Conservation (phyloP, 2,888 invertebrate genomes). For the Trichopria drosophilae region DNA sequence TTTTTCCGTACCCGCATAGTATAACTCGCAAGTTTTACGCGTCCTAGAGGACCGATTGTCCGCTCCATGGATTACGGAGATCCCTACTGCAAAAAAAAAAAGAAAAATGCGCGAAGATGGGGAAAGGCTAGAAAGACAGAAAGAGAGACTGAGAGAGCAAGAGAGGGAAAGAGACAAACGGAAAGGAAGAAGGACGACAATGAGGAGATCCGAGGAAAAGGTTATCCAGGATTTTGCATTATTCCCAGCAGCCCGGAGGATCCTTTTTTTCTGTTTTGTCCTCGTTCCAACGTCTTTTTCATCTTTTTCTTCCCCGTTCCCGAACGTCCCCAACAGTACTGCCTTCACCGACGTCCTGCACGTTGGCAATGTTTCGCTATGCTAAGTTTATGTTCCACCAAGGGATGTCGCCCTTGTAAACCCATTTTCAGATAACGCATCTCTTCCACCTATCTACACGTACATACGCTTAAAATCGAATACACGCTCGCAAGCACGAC, state of each 20-base stretch:
- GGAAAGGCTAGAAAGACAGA: conserved; percentile 30
- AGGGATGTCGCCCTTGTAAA: conserved; percentile 58
- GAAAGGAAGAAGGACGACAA: conserved; percentile 22
- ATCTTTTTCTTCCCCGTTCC: conserved; percentile 7
- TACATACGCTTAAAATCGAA: conserved; percentile 26
- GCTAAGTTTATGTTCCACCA: conserved; percentile 54
- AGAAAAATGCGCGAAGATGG: conserved; percentile 24
- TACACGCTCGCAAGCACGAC: background rate
- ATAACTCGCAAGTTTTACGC: conserved; percentile 41
- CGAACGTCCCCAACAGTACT: conserved; percentile 31
- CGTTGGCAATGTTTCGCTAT: conserved; percentile 41
- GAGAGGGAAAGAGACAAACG: conserved; percentile 5
- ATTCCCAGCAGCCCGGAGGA: conserved; percentile 33
- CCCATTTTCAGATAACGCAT: conserved; percentile 57
- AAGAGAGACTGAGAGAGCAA: conserved; percentile 7
- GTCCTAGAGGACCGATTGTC: conserved; percentile 51
- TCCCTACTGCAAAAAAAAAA: conserved; percentile 20
- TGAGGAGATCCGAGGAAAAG: conserved; percentile 39
- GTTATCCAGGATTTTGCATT: conserved; percentile 45
- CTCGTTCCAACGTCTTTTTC: conserved; percentile 17
- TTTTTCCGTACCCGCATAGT: conserved; percentile 20
- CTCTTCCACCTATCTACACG: conserved; percentile 43
- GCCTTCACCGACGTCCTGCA: conserved; percentile 15
- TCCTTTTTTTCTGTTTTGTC: conserved; percentile 26
- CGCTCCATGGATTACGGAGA: conserved; percentile 31